Percentiles rank a stretch among this genome's conserved stretches.
Evolutionary conservation across 2,888 invertebrate species (phyloP).

Genomic region (Lamellibrachia satsuma): DNA sequence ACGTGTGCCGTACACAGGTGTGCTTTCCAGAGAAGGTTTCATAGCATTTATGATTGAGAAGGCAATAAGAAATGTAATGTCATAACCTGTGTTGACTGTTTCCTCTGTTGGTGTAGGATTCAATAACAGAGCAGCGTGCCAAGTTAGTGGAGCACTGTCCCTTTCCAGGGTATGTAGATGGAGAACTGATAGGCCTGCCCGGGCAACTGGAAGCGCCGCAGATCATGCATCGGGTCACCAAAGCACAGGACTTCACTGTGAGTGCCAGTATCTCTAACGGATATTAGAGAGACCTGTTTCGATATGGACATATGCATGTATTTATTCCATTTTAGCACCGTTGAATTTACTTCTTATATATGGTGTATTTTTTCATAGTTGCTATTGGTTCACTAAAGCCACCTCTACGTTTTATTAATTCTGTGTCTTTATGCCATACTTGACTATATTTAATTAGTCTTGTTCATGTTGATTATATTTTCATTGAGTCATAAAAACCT

Average conservation of each 20-base stretch:
- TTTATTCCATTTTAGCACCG: too few species aligned
- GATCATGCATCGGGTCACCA: conserved; percentile 61
- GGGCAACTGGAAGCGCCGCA: conserved; percentile 61
- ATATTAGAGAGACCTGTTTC: not conserved
- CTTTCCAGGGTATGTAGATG: conserved; percentile 59
- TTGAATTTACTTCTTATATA: too few species aligned
- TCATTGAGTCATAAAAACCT: too few species aligned
- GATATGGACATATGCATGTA: too few species aligned
- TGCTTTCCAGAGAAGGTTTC: not conserved
- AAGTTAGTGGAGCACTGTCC: conserved; percentile 57
- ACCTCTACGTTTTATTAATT: not conserved
- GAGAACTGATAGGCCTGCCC: conserved; percentile 60
- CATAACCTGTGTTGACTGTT: not conserved
- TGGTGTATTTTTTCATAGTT: not conserved
- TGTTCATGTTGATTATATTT: too few species aligned
- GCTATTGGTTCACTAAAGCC: not conserved
- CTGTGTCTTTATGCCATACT: too few species aligned
- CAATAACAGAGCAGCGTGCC: conserved; percentile 54
- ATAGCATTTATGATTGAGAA: conserved; percentile 26
- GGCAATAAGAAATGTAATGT: conserved; percentile 36
- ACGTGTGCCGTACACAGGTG: not conserved
- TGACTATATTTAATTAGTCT: too few species aligned
- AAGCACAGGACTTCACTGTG: conserved; percentile 62
- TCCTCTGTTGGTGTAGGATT: conserved; percentile 47
- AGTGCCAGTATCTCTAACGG: conserved; percentile 32